Evolutionary conservation across 2,113 vertebrate species (phyloP).

Genomic region (human (Homo sapiens)): GRCh38 chr13:42926501-42927000

Average conservation of each 20-base stretch:
- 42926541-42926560: conserved; percentile 54
- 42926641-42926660: neutral
- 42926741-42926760: conserved; percentile 1
- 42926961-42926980: neutral
- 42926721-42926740: neutral
- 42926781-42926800: neutral
- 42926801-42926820: neutral
- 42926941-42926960: neutral
- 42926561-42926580: neutral
- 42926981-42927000: neutral
- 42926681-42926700: neutral
- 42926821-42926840: neutral
- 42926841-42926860: neutral
- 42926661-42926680: neutral
- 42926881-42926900: neutral
- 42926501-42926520: conserved; percentile 54
- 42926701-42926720: neutral
- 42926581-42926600: conserved; percentile 23
- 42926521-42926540: conserved; percentile 37
- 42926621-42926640: conserved; percentile 26
- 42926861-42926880: neutral
- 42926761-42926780: conserved; percentile 13
- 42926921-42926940: neutral
- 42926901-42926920: neutral
- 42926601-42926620: neutral